Conservation (phyloP, 2,113 vertebrate species). For the Mus spicilegus region DNA sequence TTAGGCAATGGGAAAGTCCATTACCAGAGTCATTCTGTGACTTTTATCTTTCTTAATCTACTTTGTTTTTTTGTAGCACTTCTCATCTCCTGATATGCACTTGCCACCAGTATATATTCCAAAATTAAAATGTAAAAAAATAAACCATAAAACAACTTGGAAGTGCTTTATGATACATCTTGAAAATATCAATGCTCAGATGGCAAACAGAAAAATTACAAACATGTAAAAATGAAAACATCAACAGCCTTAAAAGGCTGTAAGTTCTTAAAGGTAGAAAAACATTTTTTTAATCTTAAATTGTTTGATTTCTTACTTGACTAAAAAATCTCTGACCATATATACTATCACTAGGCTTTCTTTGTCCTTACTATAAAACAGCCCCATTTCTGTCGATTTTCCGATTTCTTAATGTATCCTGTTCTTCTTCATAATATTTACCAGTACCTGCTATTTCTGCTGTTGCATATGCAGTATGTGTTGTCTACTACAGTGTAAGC, state of each 20-base stretch:
- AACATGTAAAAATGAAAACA: neutral
- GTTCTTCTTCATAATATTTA: conserved; percentile 20
- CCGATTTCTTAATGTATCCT: neutral
- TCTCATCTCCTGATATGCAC: conserved; percentile 2
- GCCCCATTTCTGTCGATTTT: neutral
- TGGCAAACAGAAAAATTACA: conserved; percentile 3
- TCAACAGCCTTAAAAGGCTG: neutral
- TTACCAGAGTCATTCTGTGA: neutral
- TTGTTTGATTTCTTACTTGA: conserved; percentile 38
- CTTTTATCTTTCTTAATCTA: conserved; percentile 33
- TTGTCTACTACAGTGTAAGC: neutral
- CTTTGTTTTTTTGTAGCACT: conserved; percentile 6
- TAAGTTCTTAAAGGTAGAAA: neutral
- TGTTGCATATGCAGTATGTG: neutral
- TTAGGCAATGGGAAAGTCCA: neutral
- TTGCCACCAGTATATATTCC: neutral
- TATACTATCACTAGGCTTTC: neutral
- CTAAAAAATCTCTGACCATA: neutral
- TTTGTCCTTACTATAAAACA: conserved; percentile 1
- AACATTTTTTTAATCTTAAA: conserved; percentile 49
- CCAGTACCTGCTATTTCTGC: neutral
- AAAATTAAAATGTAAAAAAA: conserved; percentile 47
- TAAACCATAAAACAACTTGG: conserved; percentile 24
- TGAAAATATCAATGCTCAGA: conserved; percentile 47
- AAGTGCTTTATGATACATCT: conserved; percentile 19